phyloP scores from a whole-genome alignment of 2,888 invertebrate genomes.

The Dusona sp. region DNA sequence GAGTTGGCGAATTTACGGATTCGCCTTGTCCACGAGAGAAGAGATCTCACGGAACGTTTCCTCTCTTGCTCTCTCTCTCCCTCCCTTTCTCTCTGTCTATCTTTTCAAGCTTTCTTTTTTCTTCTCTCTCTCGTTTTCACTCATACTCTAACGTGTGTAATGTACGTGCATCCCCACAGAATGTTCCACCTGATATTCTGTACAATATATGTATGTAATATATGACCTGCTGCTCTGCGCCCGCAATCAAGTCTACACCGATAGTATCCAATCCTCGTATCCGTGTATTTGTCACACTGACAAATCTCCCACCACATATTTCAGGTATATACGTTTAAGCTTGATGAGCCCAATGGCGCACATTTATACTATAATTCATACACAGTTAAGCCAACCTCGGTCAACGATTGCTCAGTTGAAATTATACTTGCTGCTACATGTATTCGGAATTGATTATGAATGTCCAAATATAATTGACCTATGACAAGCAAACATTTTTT shows the following conservation, averaged over 20 bases:
- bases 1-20: conserved; percentile 68
- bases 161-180: conserved; percentile 16
- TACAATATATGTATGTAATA: neutral
- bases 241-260: conserved; percentile 35
- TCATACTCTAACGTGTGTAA: neutral
- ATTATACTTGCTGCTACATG: neutral
- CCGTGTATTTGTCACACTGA: neutral
- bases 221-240: neutral
- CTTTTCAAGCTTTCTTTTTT: conserved; percentile 22
- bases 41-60: conserved; percentile 40
- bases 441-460: neutral
- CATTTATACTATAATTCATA: conserved; percentile 9
- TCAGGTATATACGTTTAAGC: neutral
- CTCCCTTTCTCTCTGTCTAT: conserved; percentile 23
- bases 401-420: conserved; percentile 11
- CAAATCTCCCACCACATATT: conserved; percentile 7
- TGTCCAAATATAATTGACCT: neutral
- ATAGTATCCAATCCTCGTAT: neutral
- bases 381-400: conserved; percentile 2
- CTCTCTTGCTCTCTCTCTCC: conserved; percentile 29
- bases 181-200: conserved; percentile 50
- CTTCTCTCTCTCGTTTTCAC: neutral
- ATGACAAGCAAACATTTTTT: neutral
- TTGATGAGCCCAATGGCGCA: neutral
- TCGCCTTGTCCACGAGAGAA: conserved; percentile 23